Base-by-base conservation (phyloP, 2,797 vertebrate genomes). In the Acanthiza pusilla region DNA sequence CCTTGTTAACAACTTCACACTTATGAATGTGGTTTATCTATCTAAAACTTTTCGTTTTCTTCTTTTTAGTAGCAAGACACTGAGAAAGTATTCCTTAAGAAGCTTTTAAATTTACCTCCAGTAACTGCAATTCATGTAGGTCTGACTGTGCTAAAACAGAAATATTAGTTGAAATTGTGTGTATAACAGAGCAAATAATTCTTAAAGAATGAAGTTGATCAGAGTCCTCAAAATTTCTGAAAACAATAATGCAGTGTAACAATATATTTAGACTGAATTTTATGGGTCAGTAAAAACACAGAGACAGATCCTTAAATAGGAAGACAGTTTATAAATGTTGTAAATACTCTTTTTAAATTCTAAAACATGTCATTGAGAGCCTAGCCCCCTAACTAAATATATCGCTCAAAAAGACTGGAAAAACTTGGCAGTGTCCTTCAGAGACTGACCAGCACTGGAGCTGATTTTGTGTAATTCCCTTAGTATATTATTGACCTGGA, bases 201-300 rank as follows among this genome's bases (percentile, higher is more conserved):
- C 4, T 48, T 45, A 73, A 77, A 58, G 10, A 80, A 53, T 19
- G 8, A 58, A 79, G 14, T 21, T 82, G 21, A 29, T 72, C 47
- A 83, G 48, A 72, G 17, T 66, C 30, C 53, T 81, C 22, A 88
- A 61, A 29, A 83, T 86, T 91, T 70, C 47, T 86, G 83, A 61
- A 77, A 88, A 27, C 4, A 54, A n/a, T 62, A 88, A 51, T 40
- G n/a, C 30, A 84, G 9, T 54, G 4, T 62, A 85, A 27, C 11
- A 47, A 14, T 27, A 50, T 34, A 43, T 61, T 86, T 79, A 73
- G 66, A 76, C 20, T 51, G 38, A 70, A 57, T 72, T 75, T 81
- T 68, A 57, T 72, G 22, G 21, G 22, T 55, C n/a, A 60, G 16
- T 58, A 78, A 83, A 92, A 94, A 72, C 30, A 61, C 4, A 75